phyloP scores from a whole-genome alignment of 2,888 invertebrate species.

The Andrena hattorfiana region DNA sequence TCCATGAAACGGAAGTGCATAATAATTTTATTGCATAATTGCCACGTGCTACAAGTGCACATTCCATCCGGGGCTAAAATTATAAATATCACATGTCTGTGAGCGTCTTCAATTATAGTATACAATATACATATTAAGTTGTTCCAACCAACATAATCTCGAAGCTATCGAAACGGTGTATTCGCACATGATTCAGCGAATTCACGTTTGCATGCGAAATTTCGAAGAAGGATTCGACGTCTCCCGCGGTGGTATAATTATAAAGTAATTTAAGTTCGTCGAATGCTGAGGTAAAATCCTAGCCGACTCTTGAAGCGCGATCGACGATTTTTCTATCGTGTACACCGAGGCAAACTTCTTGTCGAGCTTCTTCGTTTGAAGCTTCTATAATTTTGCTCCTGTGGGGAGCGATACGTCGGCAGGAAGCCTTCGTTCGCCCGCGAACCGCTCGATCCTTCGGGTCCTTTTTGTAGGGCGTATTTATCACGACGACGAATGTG shows the following conservation, averaged over 20 bases:
- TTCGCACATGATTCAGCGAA: neutral
- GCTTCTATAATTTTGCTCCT: conserved; percentile 40
- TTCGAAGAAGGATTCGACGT: neutral
- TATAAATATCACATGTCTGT: no score
- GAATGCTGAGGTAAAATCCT: neutral
- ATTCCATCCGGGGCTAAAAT: no score
- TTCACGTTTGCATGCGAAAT: neutral
- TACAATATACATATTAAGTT: no score
- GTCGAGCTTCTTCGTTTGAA: conserved; percentile 36
- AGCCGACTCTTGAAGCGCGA: conserved; percentile 15
- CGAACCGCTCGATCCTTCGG: neutral
- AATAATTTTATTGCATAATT: no score
- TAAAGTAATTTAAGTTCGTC: conserved; percentile 52
- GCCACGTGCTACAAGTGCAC: no score
- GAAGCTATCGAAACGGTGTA: no score
- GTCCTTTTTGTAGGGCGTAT: conserved; percentile 51
- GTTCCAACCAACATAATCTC: no score
- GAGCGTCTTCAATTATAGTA: no score
- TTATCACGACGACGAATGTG: conserved; percentile 59
- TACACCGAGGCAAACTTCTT: conserved; percentile 5
- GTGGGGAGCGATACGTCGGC: conserved; percentile 37
- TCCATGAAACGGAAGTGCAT: no score
- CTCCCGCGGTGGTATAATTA: conserved; percentile 17
- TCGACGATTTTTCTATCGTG: conserved; percentile 35
- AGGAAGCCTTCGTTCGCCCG: conserved; percentile 22